Evolutionary conservation across 92 coral and sea anemone genomes (phyloP).

Genomic region (Phenganax subtilis): DNA sequence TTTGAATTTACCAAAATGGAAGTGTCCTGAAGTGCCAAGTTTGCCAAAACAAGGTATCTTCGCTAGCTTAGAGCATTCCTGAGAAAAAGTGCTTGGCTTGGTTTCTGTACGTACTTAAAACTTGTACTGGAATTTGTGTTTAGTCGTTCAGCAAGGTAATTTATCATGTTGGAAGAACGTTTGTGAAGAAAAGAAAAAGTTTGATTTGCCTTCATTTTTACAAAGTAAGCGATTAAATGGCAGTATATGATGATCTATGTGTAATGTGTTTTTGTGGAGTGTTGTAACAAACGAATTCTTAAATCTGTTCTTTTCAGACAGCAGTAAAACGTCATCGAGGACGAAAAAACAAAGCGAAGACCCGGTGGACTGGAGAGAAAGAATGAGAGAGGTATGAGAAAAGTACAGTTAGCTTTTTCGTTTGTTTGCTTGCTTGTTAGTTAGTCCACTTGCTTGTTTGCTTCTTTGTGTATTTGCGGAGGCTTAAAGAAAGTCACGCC

Average conservation of each 20-base stretch:
- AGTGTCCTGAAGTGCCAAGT: slow-evolving; percentile 41
- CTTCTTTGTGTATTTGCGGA: not conserved
- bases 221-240: not conserved
- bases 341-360: slow-evolving; percentile 3
- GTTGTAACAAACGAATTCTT: not conserved
- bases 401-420: not conserved
- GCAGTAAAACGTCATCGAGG: not conserved
- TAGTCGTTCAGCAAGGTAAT: slow-evolving; percentile 3
- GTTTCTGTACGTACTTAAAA: too few species aligned
- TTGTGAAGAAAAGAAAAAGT: not conserved
- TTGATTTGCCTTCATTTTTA: not conserved
- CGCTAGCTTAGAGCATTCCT: not conserved
- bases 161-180: slow-evolving; percentile 36
- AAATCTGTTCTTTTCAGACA: not conserved
- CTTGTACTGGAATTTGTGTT: too few species aligned
- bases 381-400: slow-evolving; percentile 62
- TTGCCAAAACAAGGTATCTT: not conserved
- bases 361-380: slow-evolving; percentile 50
- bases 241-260: too few species aligned
- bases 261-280: too few species aligned
- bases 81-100: too few species aligned
- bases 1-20: slow-evolving; percentile 49
- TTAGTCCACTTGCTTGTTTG: not conserved
- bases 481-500: not conserved
- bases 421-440: not conserved